Percentiles rank a stretch among this genome's conserved stretches.
Conservation (phyloP, 2,888 invertebrate genomes). For the Cantharis flavilabris region DNA sequence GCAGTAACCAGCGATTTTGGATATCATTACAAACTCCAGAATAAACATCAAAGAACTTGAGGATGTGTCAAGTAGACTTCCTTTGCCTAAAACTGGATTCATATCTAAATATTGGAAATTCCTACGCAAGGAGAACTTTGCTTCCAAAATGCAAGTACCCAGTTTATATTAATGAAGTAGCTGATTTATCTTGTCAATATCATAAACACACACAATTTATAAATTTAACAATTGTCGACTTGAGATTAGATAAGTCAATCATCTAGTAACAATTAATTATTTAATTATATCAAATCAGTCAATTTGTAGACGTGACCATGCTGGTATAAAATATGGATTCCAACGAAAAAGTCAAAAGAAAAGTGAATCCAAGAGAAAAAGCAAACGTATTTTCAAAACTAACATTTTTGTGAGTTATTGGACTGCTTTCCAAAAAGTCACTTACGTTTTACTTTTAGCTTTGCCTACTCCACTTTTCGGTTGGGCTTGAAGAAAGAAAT, state of each 20-base stretch:
- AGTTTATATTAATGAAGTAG: not conserved
- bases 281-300: not conserved
- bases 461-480: conserved; percentile 67
- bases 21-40: not conserved
- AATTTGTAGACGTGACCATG: not conserved
- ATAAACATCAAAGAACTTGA: not conserved
- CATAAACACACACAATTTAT: not conserved
- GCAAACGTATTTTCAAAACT: conserved; percentile 68
- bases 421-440: not conserved
- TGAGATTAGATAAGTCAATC: not conserved
- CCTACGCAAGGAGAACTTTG: not conserved
- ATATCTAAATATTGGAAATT: not conserved
- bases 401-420: conserved; percentile 66
- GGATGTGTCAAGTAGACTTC: not conserved
- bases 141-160: not conserved
- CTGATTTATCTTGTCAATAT: not conserved
- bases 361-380: conserved; percentile 66
- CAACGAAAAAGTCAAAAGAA: conserved; percentile 58
- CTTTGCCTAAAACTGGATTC: not conserved
- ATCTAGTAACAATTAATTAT: not conserved
- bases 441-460: conserved; percentile 55
- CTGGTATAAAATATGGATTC: conserved; percentile 58
- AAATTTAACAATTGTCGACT: not conserved
- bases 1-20: not conserved
- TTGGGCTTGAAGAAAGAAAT: conserved; percentile 67